Base-by-base conservation (phyloP, 2,797 vertebrate genomes). In the Myotis pilosus region DNA sequence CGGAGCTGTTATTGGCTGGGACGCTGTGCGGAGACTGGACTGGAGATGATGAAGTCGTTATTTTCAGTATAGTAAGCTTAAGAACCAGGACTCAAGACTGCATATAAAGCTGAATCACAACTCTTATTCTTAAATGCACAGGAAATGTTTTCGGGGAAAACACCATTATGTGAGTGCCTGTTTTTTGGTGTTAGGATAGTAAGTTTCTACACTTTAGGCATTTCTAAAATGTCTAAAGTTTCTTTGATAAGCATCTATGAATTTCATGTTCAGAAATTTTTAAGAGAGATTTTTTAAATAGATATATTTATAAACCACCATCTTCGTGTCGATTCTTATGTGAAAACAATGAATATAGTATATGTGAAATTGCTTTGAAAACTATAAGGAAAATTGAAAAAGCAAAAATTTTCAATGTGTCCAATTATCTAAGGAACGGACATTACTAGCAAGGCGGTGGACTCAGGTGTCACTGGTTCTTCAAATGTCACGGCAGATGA, bases 311-410 rank as follows among this genome's bases (percentile, higher is more conserved):
- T 71, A 51, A 76, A 76, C 22, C 51, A 82, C 51, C 60, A 3
- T 11, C 60, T 53, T 71, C 44, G 8, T 83, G 41, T 51, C 47
- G 41, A 41, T 94, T 75, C n/a, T 87, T 53, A 87, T 3, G 8
- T 53, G 69, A 80, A 91, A 87, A 30, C 23, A 78, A 36, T 69
- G n/a, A 76, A 69, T 83, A 22, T 17, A n/a, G 69, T 19, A 36
- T 51, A 64, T 25, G 3, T 85, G 47, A 74, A 94, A 74, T 89
- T 74, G 15, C 88, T 79, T 94, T 87, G 53, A 90, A 74, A 74
- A 80, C 38, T 74, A 11, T 38, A 66, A 80, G 36, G 33, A 74
- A 86, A 91, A 81, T n/a, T 81, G 6, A 38, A 57, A 86, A 94
- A 64, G 81, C 55, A 80, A 80, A 23, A 44, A 8, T 74, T n/a